Base-by-base conservation (phyloP, 2,888 invertebrate genomes). In the Conchocele bisecta region DNA sequence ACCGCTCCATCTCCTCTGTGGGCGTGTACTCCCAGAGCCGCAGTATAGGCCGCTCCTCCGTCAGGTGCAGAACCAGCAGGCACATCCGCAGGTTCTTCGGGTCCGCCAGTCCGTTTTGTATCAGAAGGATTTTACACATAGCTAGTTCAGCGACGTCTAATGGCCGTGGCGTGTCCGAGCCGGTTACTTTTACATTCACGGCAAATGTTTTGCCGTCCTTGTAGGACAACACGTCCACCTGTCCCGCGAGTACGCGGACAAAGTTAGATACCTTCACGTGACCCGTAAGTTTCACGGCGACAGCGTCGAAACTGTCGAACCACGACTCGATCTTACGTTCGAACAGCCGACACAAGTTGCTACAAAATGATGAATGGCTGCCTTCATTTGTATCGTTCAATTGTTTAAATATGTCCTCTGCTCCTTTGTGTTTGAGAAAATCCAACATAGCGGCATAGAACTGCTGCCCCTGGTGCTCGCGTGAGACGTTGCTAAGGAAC, bases 241-340 rank as follows among this genome's bases (percentile, higher is more conserved):
- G 82, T 5, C 87, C 87, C 7, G 74, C 78, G 24, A 87, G 71
- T n/a, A 84, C 83, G 29, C 87, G 75, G 15, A 86, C 85, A 51
- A 83, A 83, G 29, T 82, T 83, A 0, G 86, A 85, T n/a, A 87
- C 87, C 65, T 85, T 85, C 28, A 86, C 84, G 44, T 86, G 87
- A 20, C 85, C 85, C 11, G 84, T 83, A 17, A 87, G 79, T 50
- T 81, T 80, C 9, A 86, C 82, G 0, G 83, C 83, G 0, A 86
- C 81, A 9, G 87, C 87, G 61, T 86, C 85, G 56, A 83, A 87
- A 1, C 79, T 66, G 15, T 85, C 83, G 61, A 84, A 86, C 87
- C 87, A 86, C 13, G 78, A 61, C 56, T 82, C 80, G 15, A 86
- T 67, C 65, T 87, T 87, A 50, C 81, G 75, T 44, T 85, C 84